Evolutionary conservation across 2,113 vertebrate genomes (phyloP).

Genomic region (Alosa alosa): DNA sequence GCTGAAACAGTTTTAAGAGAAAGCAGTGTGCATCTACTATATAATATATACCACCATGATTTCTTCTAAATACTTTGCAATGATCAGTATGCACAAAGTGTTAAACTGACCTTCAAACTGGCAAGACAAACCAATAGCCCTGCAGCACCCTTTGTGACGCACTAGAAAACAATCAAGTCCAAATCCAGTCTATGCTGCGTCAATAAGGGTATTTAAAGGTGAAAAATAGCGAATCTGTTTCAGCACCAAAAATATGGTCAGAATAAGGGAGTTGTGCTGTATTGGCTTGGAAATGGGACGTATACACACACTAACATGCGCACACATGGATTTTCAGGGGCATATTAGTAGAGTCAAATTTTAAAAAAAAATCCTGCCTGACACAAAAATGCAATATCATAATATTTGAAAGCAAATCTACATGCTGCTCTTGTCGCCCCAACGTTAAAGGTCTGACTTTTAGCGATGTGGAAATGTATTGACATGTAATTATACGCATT

Average conservation of each 20-base stretch:
- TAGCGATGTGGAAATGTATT: background rate
- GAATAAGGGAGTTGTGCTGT: no score
- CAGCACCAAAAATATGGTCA: background rate
- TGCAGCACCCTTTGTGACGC: background rate
- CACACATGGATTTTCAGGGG: no score
- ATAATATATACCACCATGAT: no score
- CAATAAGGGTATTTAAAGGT: background rate
- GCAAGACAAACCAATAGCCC: background rate
- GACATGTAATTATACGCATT: conserved; percentile 6
- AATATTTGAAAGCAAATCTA: background rate
- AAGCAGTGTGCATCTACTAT: no score
- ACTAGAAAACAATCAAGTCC: background rate
- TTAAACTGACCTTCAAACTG: background rate
- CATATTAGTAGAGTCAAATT: background rate
- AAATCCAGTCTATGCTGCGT: background rate
- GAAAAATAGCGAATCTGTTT: background rate
- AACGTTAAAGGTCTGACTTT: background rate
- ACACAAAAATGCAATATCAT: background rate
- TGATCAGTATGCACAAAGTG: no score
- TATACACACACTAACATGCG: background rate
- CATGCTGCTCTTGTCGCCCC: background rate
- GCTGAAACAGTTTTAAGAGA: no score
- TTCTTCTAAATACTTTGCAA: no score
- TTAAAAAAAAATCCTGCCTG: background rate
- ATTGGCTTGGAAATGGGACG: background rate